Evolutionary conservation across 2,113 vertebrate genomes (phyloP), one percentile per base, ranked within the genome.

Genomic region (Gasterosteus aculeatus): DNA sequence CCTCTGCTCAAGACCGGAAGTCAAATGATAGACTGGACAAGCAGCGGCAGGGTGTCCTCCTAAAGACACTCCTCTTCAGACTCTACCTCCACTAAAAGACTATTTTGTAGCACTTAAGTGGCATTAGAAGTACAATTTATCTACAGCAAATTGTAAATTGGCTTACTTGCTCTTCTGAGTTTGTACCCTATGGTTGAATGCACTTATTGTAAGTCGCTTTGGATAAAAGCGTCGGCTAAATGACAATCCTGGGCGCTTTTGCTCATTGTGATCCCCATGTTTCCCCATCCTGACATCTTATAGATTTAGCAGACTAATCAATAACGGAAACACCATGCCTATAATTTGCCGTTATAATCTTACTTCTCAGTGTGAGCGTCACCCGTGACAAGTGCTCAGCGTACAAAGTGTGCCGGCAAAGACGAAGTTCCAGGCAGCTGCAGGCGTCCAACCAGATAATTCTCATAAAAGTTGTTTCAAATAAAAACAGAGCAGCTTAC

Each of bases 401-500:
- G 2, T 42, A 0, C 41, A 0, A 58, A 39, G 59, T 3, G 26
- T 33, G 33, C 6, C 11, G 31, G n/a, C 31, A 61, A 42, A 35
- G 29, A 73, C 47, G 35, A 79, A 77, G 62, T 69, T 11, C 3
- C 14, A 26, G 10, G 38, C 51, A 22, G 42, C n/a, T n/a, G 5
- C 10, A 4, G 5, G 9, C 9, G 26, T 12, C 6, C 29, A 62
- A 41, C 22, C 10, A 65, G 11, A 49, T 15, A 39, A 31, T 61
- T 0, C 8, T 53, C 10, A 11, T 61, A 29, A 64, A 6, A 56
- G 39, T 31, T 18, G 12, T 59, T 5, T 8, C 5, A n/a, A 39
- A n/a, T 59, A 47, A n/a, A 86, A 64, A 56, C 22, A 39, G 29
- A 14, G 10, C 10, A 8, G 26, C 89, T 90, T 91, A 92, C 90